These are phyloP conservation scores for Pangasius sanitwongsei DNA, from an alignment of 2,797 vertebrate genomes.

Conservation along the genomic window DNA sequence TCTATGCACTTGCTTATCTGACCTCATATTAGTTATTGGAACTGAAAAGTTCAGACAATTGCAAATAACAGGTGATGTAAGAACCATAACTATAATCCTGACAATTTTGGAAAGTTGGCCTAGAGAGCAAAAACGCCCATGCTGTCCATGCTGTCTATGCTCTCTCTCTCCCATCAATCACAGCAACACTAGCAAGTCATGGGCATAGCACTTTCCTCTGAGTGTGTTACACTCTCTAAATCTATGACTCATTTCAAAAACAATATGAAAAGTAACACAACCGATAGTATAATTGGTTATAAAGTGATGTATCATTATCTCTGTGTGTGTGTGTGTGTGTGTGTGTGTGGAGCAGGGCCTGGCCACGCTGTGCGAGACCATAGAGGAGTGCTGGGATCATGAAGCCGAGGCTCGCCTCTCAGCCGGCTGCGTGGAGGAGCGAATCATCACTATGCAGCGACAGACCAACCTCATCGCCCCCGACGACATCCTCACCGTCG, in stretches of 20 bases:
- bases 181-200: neutral
- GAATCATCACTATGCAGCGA: constrained; percentile 95
- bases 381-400: constrained; percentile 99
- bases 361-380: constrained; percentile 94
- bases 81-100: too few relatives aligned
- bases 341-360: constrained; percentile 79
- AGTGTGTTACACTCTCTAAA: neutral
- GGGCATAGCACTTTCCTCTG: neutral
- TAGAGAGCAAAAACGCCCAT: too few relatives aligned
- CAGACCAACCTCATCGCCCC: constrained; percentile 88
- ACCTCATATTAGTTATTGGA: too few relatives aligned
- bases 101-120: too few relatives aligned
- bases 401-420: constrained; percentile 95
- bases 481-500: constrained; percentile 95
- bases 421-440: constrained; percentile 94
- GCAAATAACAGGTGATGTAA: too few relatives aligned
- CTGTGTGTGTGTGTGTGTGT: constrained; percentile 22
- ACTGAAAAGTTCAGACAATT: too few relatives aligned
- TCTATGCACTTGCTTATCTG: too few relatives aligned
- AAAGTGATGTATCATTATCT: neutral
- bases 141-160: too few relatives aligned
- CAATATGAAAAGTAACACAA: neutral
- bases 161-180: too few relatives aligned
- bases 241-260: neutral
- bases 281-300: neutral